Evolutionary conservation across 2,113 vertebrate genomes (phyloP), one percentile per base, ranked within the genome.

Genomic region (Corapipo altera): DNA sequence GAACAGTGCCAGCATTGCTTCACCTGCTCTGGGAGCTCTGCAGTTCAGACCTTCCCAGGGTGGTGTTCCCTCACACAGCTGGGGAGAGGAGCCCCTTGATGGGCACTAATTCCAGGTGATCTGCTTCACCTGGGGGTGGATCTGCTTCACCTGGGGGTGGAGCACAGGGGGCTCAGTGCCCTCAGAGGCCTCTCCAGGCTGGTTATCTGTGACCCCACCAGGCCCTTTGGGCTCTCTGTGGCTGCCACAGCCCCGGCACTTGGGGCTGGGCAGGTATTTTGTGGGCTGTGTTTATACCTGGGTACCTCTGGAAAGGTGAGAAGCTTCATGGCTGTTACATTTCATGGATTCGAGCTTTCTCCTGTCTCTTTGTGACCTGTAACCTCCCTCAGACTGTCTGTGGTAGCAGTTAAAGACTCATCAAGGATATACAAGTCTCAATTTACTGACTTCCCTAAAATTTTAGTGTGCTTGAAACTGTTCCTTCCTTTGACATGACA

Each of bases 1-100:
- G 28, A 43, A 20, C 1, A 28, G 39, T 17, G 61, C 74, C 43
- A 69, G 30, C 10, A 2, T 12, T 23, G n/a, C 70, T 30, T 57
- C 80, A 70, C 55, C 81, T 89, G 90, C 24, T 18, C 2, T 27
- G 2, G 5, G 1, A 14, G 37, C 6, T 37, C 27, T 71, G 66
- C n/a, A 32, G 1, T 16, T 41, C 0, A 37, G 15, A 51, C 43
- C 8, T 69, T 35, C 33, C n/a, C 24, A 4, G 2, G 0, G 2
- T 1, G 18, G 21, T 33, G 81, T 18, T 23, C 15, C 13, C 41
- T 39, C 15, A 8, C 19, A 3, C 74, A 85, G 46, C 51, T 80
- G 55, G 46, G n/a, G 41, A 37, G 23, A 61, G 9, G 21, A 24
- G 35, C 44, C 14, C 1, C 41, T 62, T 23, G 4, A 5, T 6